Evolutionary conservation across 1,140 invertebrate species (phyloP), one percentile per base, ranked within the genome.

Genomic region (Penaeus vannamei): DNA sequence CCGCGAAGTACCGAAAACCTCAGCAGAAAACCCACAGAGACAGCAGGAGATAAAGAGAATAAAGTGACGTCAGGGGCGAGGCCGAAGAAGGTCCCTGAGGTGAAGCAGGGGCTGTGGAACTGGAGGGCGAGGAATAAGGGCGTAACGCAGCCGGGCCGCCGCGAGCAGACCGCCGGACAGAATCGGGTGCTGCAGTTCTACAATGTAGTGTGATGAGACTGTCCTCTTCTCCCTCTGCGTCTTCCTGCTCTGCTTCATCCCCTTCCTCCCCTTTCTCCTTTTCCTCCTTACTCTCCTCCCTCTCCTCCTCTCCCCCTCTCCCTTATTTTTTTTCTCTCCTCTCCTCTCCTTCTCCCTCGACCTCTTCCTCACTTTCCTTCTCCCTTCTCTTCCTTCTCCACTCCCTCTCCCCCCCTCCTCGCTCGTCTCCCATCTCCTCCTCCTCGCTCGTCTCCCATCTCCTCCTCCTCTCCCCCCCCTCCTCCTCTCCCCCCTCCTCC

Each of bases 1-100:
- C 29, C 29, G 29, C n/a, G 72, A 76, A 76, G 72, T 12, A 32
- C 72, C 42, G 72, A 76, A 76, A 76, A 76, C 17, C 72, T 76
- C n/a, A 76, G 29, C 29, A 76, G 26, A 12, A 76, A 36, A 26
- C 42, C n/a, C 14, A 17, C 42, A 29, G 72, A 76, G 42, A n/a
- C 26, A 32, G 17, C 29, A 22, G 42, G n/a, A 36, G 42, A 76
- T 14, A 76, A 76, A 12, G 72, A 76, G 72, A 76, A 76, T 36
- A 76, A 32, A 20, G 19, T 26, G 17, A 20, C 72, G 22, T 36
- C 29, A 5, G 72, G 72, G 42, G 42, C 72, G 0, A 76, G 22
- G 42, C 29, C 19, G 72, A 76, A 76, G 42, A 29, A 76, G n/a
- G 72, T 36, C 42, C 72, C 72, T 2, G 72, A 76, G 26, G 26